Evolutionary conservation across 2,113 vertebrate genomes (phyloP).

Genomic region (Aleadryas rufinucha): DNA sequence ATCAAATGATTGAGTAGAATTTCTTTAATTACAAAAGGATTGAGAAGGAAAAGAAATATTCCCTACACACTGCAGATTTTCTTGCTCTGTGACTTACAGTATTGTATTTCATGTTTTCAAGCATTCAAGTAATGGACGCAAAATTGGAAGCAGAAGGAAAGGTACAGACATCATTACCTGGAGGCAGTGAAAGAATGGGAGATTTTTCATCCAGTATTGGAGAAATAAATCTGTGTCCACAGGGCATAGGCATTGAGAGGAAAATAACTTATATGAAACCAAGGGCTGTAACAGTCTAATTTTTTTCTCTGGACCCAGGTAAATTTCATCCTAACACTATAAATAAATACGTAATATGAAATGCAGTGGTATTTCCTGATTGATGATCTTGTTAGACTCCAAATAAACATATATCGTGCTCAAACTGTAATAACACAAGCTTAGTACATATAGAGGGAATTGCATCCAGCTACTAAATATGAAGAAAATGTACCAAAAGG

Average conservation of each 20-base stretch:
- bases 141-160: slow-evolving; percentile 38
- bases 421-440: slow-evolving; percentile 11
- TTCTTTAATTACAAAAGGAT: not conserved
- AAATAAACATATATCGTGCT: slow-evolving; percentile 23
- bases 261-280: slow-evolving; percentile 52
- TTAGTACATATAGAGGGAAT: not conserved
- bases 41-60: not conserved
- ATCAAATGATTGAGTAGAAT: not conserved
- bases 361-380: slow-evolving; percentile 16
- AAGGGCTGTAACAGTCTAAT: slow-evolving; percentile 26
- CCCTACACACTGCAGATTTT: not conserved
- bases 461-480: not conserved
- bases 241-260: slow-evolving; percentile 21
- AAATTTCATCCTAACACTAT: slow-evolving; percentile 48
- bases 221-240: slow-evolving; percentile 44
- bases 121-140: not conserved
- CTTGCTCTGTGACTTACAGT: not conserved
- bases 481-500: not conserved
- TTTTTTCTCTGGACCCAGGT: slow-evolving; percentile 37
- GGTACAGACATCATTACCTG: slow-evolving; percentile 6
- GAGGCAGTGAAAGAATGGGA: not conserved
- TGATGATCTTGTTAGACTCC: slow-evolving; percentile 42
- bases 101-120: slow-evolving; percentile 33
- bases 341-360: slow-evolving; percentile 56
- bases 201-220: not conserved